A percentile compares a stretch with the other conserved stretches of the same genome.
Evolutionary conservation across 2,797 vertebrate genomes (phyloP).

Genomic region (Micrastur ruficollis): DNA sequence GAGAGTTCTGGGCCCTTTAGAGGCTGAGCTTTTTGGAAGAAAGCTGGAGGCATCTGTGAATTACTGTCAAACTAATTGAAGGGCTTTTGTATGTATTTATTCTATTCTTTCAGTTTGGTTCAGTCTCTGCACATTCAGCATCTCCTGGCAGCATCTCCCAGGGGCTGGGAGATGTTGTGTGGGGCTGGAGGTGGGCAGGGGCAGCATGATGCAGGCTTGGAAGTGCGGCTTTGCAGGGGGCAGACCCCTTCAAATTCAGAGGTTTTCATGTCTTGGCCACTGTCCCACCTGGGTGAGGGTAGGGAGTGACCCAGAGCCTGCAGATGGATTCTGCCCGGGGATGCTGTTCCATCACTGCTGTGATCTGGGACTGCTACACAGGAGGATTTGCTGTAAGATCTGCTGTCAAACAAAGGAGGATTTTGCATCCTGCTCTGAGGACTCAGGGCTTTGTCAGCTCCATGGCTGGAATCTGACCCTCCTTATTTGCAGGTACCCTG

Average conservation of each 20-base stretch:
- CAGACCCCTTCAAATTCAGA: neutral
- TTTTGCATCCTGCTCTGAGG: neutral
- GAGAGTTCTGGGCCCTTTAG: neutral
- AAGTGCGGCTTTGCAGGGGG: neutral
- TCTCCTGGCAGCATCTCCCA: neutral
- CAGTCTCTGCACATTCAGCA: neutral
- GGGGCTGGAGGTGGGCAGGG: neutral
- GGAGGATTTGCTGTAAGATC: neutral
- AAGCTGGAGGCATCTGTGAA: neutral
- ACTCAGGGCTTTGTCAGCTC: neutral
- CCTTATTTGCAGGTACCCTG: neutral
- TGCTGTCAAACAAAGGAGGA: neutral
- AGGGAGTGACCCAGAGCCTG: neutral
- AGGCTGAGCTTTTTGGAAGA: neutral
- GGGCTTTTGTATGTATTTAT: neutral
- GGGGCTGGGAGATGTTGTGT: neutral
- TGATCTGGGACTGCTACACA: fast-evolving
- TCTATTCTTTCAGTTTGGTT: neutral
- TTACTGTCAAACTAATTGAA: neutral
- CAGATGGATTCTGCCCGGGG: fast-evolving
- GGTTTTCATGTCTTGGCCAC: neutral
- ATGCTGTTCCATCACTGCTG: neutral
- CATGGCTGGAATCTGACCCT: neutral
- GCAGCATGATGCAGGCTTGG: fast-evolving
- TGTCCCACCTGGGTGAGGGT: neutral